Evolutionary conservation across 2,888 invertebrate genomes (phyloP).

Genomic region (Notocelia uddmanniana): DNA sequence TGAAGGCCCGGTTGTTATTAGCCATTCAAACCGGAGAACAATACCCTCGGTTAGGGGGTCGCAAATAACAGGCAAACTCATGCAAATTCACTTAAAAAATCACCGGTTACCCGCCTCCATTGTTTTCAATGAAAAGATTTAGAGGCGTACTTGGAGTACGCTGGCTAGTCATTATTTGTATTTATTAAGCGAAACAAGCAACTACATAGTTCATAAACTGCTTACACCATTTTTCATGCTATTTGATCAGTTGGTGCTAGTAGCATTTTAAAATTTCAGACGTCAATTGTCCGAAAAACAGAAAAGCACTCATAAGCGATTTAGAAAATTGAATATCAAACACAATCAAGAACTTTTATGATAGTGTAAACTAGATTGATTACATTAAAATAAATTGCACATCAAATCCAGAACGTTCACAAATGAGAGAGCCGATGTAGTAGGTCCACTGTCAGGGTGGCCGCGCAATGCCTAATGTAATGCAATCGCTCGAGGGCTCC

Average conservation of each 20-base stretch:
- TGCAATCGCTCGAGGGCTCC: constrained; percentile 74
- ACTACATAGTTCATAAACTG: background rate
- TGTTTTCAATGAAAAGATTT: constrained; percentile 69
- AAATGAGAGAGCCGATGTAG: constrained; percentile 40
- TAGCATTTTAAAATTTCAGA: too few relatives aligned
- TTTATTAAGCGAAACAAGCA: constrained; percentile 13
- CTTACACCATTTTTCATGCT: background rate
- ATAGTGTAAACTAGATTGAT: constrained; percentile 31
- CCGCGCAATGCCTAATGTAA: constrained; percentile 69
- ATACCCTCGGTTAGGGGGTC: constrained; percentile 75
- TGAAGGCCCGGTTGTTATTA: constrained; percentile 72
- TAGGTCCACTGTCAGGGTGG: constrained; percentile 69
- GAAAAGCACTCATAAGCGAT: background rate
- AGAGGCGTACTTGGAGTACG: constrained; percentile 58
- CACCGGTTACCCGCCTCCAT: constrained; percentile 63
- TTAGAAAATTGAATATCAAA: background rate
- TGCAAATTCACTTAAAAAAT: constrained; percentile 76
- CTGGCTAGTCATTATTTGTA: constrained; percentile 41
- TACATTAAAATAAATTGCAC: constrained; percentile 26
- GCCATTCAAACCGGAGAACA: constrained; percentile 78
- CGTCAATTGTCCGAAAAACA: background rate
- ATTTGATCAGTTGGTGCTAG: too few relatives aligned
- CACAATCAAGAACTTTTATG: background rate
- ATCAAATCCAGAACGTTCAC: constrained; percentile 35
- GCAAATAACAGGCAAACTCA: constrained; percentile 64